Conservation (phyloP, 1,140 invertebrate species). For the Harpegnathos saltator region DNA sequence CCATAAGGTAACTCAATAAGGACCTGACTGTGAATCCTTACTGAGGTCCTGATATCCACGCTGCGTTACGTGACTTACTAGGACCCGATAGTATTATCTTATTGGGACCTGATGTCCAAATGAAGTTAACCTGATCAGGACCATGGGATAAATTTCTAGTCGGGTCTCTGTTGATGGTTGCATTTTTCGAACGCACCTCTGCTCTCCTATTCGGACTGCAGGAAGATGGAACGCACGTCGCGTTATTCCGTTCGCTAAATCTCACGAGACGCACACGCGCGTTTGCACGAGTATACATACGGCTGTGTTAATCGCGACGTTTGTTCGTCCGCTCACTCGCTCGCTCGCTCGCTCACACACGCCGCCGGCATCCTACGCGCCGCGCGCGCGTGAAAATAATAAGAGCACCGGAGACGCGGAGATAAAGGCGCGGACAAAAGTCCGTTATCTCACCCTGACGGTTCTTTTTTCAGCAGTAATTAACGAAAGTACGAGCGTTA, state of each 20-base stretch:
- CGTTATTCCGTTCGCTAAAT: slow-evolving; percentile 48
- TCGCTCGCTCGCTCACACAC: neutral
- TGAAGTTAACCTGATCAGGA: too few relatives aligned
- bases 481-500: slow-evolving; percentile 34
- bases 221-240: neutral
- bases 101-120: too few relatives aligned
- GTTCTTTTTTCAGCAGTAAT: slow-evolving; percentile 43
- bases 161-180: too few relatives aligned
- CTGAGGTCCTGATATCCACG: too few relatives aligned
- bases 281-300: slow-evolving; percentile 11
- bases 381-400: slow-evolving; percentile 61
- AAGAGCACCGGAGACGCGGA: slow-evolving; percentile 39
- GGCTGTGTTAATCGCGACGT: slow-evolving; percentile 53
- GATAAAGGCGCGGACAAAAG: slow-evolving; percentile 42
- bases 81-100: too few relatives aligned
- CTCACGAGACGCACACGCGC: neutral
- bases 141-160: too few relatives aligned
- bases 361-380: slow-evolving; percentile 51
- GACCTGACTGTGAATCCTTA: too few relatives aligned
- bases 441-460: slow-evolving; percentile 49
- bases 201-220: neutral
- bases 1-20: too few relatives aligned
- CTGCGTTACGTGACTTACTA: too few relatives aligned
- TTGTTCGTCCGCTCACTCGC: slow-evolving; percentile 15
- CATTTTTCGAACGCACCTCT: slow-evolving; percentile 10